Evolutionary conservation across 2,113 vertebrate genomes (phyloP).

Genomic region (Mesocricetus auratus): DNA sequence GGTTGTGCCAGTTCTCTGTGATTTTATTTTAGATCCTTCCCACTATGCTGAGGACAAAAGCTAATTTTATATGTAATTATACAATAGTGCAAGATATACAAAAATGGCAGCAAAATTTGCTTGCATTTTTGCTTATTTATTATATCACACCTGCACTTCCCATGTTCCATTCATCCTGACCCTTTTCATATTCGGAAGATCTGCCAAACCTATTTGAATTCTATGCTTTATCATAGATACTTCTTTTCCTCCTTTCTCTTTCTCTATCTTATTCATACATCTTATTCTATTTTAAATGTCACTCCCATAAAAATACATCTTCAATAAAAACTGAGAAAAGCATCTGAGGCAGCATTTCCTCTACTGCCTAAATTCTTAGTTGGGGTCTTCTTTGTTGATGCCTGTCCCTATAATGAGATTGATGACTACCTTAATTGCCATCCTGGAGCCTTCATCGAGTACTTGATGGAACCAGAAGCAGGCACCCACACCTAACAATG

Average conservation of each 20-base stretch:
- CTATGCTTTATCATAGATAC: background rate
- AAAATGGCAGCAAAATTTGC: background rate
- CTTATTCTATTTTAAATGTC: background rate
- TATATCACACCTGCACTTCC: too few relatives aligned
- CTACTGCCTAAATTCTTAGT: too few relatives aligned
- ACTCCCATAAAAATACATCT: background rate
- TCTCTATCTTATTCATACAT: background rate
- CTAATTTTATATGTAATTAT: background rate
- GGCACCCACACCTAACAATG: too few relatives aligned
- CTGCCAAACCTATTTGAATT: background rate
- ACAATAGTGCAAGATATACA: background rate
- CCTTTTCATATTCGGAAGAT: background rate
- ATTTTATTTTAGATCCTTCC: slow-evolving; percentile 9
- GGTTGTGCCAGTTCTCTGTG: background rate
- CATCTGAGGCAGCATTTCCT: too few relatives aligned
- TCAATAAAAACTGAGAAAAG: background rate
- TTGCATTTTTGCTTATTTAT: background rate
- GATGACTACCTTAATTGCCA: too few relatives aligned
- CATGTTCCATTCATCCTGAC: background rate
- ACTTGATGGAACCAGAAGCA: too few relatives aligned
- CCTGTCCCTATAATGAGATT: too few relatives aligned
- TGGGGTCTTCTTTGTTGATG: too few relatives aligned
- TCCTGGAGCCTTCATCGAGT: too few relatives aligned
- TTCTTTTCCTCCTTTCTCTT: background rate
- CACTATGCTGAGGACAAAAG: background rate